These are phyloP conservation scores for Drosophila hamatofila DNA, from an alignment of 2,888 invertebrate species.

Conservation along the genomic window DNA sequence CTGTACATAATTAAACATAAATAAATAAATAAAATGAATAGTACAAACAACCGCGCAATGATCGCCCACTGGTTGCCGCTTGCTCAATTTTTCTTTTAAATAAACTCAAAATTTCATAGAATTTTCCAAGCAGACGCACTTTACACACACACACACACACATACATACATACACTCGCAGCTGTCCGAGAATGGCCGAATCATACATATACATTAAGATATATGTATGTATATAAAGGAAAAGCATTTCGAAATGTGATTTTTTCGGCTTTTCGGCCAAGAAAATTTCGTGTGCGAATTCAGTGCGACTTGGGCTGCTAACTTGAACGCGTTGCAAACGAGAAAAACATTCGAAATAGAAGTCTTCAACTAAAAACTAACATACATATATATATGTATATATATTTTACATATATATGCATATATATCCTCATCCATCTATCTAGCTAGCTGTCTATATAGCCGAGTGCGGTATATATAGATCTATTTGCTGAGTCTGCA, in stretches of 20 bases:
- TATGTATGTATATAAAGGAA: slow-evolving; percentile 32
- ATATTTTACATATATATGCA: slow-evolving; percentile 9
- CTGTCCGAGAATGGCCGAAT: slow-evolving; percentile 34
- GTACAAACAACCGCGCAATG: slow-evolving; percentile 53
- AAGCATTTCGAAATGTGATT: slow-evolving; percentile 75
- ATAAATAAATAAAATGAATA: slow-evolving; percentile 52
- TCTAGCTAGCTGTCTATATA: slow-evolving; percentile 69
- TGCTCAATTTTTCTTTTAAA: slow-evolving; percentile 72
- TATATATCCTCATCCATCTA: slow-evolving; percentile 22
- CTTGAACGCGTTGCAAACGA: slow-evolving; percentile 85
- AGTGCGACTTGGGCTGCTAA: slow-evolving; percentile 86
- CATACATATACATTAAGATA: neutral
- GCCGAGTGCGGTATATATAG: slow-evolving; percentile 64
- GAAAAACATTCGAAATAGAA: slow-evolving; percentile 77
- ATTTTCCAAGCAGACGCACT: slow-evolving; percentile 79
- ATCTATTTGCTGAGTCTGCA: slow-evolving; percentile 72
- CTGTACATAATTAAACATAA: slow-evolving; percentile 51
- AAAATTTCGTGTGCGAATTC: slow-evolving; percentile 83
- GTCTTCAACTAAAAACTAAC: slow-evolving; percentile 77
- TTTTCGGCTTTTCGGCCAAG: slow-evolving; percentile 74
- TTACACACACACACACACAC: slow-evolving; percentile 59
- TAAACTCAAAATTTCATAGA: slow-evolving; percentile 81
- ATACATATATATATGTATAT: slow-evolving; percentile 41
- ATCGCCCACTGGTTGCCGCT: slow-evolving; percentile 61
- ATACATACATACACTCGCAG: neutral